Base-by-base conservation (phyloP, 2,888 invertebrate genomes). In the Drosophila mercatorum region DNA sequence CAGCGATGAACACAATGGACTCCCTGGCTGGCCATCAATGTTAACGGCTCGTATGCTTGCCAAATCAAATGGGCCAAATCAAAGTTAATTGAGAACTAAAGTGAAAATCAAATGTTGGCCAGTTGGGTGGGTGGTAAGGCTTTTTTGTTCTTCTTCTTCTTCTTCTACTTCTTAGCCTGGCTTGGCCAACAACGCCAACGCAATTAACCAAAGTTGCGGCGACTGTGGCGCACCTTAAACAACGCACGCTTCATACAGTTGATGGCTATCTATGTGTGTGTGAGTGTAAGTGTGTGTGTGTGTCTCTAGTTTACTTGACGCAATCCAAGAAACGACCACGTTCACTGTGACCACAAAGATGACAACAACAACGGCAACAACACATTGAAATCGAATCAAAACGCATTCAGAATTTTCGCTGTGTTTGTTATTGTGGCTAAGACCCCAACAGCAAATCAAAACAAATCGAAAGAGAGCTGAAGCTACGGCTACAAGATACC, bases 51-150 rank as follows among this genome's bases (percentile, higher is more conserved):
- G 70, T 70, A 60, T 69, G 67, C 69, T 53, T 53, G 68, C 72
- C 80, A 80, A 72, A 86, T 82, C 82, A 82, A 88, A 87, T 84
- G 85, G 85, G 74, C 85, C 84, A 90, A 90, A 91, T 91, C 90
- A 87, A 89, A 90, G 79, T 90, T 91, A 90, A 90, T 91, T 90
- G 89, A 86, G 89, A 86, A 86, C 89, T 88, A 89, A 89, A 86
- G 86, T 85, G 89, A 86, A 88, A 86, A 86, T 86, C 89, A 86
- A 86, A 86, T 86, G 80, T 83, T 80, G 67, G 44, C 38, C 65
- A 56, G 12, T 26, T 65, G 65, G 74, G 69, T 73, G 74, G 77
- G 26, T 62, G 69, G 41, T 6, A 17, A 26, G 40, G 56, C 11
- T 53, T 31, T 17, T 17, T 12, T 28, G 8, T n/a, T n/a, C n/a